These are phyloP conservation scores for Saccopteryx bilineata DNA, from an alignment of 2,113 vertebrate genomes.

Conservation along the genomic window DNA sequence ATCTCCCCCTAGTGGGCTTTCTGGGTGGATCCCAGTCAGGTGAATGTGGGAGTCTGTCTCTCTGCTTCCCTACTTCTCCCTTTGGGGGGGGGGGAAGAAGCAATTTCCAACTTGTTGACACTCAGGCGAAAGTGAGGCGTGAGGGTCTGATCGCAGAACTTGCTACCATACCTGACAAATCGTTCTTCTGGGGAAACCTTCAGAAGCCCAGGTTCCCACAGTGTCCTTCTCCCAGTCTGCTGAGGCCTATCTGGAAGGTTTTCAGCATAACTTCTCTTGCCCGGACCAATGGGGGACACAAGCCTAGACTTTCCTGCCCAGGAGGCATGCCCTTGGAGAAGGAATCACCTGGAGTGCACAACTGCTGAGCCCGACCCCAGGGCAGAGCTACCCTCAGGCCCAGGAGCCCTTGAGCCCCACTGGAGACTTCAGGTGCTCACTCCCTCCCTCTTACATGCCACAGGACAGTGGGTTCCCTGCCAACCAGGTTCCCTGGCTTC, in stretches of 20 bases:
- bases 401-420: not conserved
- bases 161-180: not conserved
- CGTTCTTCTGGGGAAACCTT: not conserved
- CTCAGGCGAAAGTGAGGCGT: rapidly evolving
- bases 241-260: not conserved
- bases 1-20: too few relatives aligned
- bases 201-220: not conserved
- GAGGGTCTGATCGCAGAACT: not conserved
- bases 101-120: not conserved
- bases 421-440: not conserved
- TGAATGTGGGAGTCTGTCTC: too few relatives aligned
- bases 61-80: too few relatives aligned
- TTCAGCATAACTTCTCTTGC: rapidly evolving
- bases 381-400: not conserved
- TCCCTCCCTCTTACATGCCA: rapidly evolving
- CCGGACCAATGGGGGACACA: not conserved
- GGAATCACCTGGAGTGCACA: not conserved
- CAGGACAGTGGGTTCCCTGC: not conserved
- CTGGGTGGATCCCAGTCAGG: too few relatives aligned
- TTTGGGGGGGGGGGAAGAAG: not conserved
- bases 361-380: rapidly evolving
- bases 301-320: too few relatives aligned
- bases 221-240: not conserved
- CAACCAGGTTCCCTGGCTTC: slow-evolving; percentile 25
- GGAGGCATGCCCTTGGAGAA: not conserved